A percentile compares a stretch with the other conserved stretches of the same genome.
Conservation (phyloP, 2,797 vertebrate species). For the Karalla daura region DNA sequence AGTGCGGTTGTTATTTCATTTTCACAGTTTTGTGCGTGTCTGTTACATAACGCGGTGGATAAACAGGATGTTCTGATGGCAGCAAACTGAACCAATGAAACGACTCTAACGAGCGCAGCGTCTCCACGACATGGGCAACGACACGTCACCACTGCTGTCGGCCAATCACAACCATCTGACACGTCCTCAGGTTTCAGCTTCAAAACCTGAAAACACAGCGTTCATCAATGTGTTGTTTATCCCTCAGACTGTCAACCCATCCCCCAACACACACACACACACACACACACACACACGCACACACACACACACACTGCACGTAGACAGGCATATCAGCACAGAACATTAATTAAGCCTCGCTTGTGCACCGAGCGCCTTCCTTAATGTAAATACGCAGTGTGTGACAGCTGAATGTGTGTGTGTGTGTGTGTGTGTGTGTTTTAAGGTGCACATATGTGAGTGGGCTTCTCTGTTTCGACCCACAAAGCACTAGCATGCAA, state of each 20-base stretch:
- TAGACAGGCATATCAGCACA: not conserved
- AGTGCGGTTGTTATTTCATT: too few relatives aligned
- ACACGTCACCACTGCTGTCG: constrained; percentile 1
- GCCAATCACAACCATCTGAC: constrained; percentile 18
- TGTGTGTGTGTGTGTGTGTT: constrained; percentile 14
- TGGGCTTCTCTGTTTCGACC: constrained; percentile 19
- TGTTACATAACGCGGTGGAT: too few relatives aligned
- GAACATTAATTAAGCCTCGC: constrained; percentile 45
- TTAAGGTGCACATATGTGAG: constrained; percentile 13
- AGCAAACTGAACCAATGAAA: too few relatives aligned
- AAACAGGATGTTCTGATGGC: too few relatives aligned
- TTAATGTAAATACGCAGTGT: constrained; percentile 38
- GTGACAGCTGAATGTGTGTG: constrained; percentile 4
- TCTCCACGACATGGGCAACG: too few relatives aligned
- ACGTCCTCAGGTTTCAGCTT: too few relatives aligned
- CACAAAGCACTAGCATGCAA: constrained; percentile 24
- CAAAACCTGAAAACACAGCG: constrained; percentile 21
- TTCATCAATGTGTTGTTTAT: constrained; percentile 26
- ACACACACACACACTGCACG: not conserved
- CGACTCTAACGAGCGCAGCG: too few relatives aligned
- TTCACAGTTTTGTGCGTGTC: too few relatives aligned
- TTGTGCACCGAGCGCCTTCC: not conserved
- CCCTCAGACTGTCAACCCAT: constrained; percentile 5
- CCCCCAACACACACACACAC: constrained; percentile 11
- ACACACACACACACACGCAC: not conserved